A percentile compares a stretch with the other conserved stretches of the same genome.
Evolutionary conservation across 2,797 vertebrate species (phyloP).

Genomic region (Otolemur crassicaudatus): DNA sequence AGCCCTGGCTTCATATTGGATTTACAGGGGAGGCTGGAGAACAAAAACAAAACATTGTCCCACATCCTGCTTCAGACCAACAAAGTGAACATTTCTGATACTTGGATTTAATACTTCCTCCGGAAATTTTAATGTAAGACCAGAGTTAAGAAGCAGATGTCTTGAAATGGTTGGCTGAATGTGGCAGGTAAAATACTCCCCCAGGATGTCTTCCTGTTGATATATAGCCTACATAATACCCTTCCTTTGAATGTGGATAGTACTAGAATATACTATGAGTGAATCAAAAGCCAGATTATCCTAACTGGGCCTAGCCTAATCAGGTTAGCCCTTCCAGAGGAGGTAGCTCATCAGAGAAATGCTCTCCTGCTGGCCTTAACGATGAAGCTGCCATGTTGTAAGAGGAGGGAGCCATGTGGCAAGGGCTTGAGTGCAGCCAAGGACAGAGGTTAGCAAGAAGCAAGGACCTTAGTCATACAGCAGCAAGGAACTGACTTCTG

Average conservation of each 20-base stretch:
- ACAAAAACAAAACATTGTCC: neutral
- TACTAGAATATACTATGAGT: neutral
- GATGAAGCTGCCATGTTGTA: neutral
- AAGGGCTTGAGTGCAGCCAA: neutral
- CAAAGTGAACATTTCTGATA: neutral
- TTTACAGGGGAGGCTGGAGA: slow-evolving; percentile 3
- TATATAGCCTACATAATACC: neutral
- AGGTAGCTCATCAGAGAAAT: neutral
- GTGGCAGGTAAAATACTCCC: neutral
- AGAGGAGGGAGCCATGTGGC: neutral
- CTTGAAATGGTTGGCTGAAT: neutral
- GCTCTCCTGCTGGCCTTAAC: neutral
- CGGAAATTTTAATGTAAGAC: neutral
- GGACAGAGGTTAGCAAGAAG: neutral
- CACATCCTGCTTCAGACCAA: neutral
- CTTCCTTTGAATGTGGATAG: neutral
- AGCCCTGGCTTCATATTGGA: neutral
- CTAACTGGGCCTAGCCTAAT: neutral
- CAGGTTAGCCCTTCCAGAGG: neutral
- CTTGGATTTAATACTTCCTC: neutral
- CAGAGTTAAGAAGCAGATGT: neutral
- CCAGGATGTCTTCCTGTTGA: neutral
- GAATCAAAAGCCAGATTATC: neutral
- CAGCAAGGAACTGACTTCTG: neutral
- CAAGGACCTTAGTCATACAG: neutral